phyloP scores from a whole-genome alignment of 2,888 invertebrate species.

The Thereva unica region DNA sequence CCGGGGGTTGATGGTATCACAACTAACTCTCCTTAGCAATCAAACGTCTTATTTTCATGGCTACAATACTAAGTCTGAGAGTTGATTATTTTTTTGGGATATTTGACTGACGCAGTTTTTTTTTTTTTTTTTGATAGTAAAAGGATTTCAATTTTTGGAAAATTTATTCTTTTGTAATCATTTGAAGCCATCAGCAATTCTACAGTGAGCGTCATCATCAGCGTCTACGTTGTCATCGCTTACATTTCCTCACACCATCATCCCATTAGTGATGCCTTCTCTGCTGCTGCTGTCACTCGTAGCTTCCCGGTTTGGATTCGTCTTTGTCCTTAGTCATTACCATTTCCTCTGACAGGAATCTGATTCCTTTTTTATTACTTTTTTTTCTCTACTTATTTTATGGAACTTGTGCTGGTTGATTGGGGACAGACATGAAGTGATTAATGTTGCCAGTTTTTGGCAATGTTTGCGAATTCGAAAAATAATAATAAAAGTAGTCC shows the following conservation, averaged over 20 bases:
- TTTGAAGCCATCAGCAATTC: constrained; percentile 31
- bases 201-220: constrained; percentile 29
- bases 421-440: constrained; percentile 26
- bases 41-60: too few species aligned
- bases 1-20: too few species aligned
- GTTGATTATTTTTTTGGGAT: constrained; percentile 12
- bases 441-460: constrained; percentile 15
- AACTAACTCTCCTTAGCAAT: too few species aligned
- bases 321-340: constrained; percentile 21
- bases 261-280: constrained; percentile 14
- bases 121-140: constrained; percentile 25
- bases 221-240: constrained; percentile 22
- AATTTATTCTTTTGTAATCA: constrained; percentile 29
- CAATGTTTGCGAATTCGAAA: neutral
- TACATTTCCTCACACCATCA: neutral
- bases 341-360: constrained; percentile 29
- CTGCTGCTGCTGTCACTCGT: constrained; percentile 6
- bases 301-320: constrained; percentile 17
- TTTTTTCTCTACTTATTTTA: constrained; percentile 26
- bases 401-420: constrained; percentile 29
- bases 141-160: constrained; percentile 30
- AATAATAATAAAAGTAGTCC: neutral
- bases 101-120: constrained; percentile 24
- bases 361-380: constrained; percentile 9
- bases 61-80: constrained; percentile 6